A percentile compares a stretch with the other conserved stretches of the same genome.
phyloP scores from a whole-genome alignment of 2,113 vertebrate species.

The Todiramphus saurophagus region DNA sequence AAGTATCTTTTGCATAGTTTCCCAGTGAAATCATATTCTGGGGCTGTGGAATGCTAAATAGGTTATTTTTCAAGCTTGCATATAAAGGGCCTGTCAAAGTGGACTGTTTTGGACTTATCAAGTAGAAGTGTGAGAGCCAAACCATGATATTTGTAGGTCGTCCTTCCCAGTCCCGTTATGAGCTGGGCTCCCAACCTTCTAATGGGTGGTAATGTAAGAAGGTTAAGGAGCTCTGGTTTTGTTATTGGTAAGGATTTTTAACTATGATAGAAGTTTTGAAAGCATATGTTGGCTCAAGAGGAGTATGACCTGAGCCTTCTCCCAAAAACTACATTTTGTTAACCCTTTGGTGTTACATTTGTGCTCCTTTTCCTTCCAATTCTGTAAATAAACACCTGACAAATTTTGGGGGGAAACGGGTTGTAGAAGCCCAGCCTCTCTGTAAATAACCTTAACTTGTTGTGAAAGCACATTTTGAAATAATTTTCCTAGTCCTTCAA shows the following conservation, averaged over 20 bases:
- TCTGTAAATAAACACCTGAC: neutral
- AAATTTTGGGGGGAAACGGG: neutral
- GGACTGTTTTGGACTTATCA: conserved; percentile 67
- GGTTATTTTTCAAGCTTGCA: conserved; percentile 80
- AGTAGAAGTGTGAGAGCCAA: conserved; percentile 62
- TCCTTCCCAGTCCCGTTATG: neutral
- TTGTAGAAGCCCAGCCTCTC: neutral
- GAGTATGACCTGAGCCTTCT: neutral
- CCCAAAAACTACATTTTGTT: neutral
- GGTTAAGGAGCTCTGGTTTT: neutral
- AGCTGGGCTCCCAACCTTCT: neutral
- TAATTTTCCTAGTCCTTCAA: conserved; percentile 22
- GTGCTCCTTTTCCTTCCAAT: neutral
- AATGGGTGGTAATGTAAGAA: neutral
- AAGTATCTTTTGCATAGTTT: conserved; percentile 93
- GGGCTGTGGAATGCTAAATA: conserved; percentile 78
- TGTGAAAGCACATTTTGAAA: conserved; percentile 51
- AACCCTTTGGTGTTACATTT: neutral
- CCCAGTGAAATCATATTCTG: conserved; percentile 84
- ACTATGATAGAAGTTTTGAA: neutral
- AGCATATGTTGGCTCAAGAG: neutral
- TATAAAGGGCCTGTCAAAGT: conserved; percentile 78
- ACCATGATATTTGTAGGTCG: neutral
- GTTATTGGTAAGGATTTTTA: neutral
- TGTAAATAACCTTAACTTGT: conserved; percentile 27